Evolutionary conservation across 2,797 vertebrate species (phyloP).

Genomic region (Parotocinclus haroldoi): DNA sequence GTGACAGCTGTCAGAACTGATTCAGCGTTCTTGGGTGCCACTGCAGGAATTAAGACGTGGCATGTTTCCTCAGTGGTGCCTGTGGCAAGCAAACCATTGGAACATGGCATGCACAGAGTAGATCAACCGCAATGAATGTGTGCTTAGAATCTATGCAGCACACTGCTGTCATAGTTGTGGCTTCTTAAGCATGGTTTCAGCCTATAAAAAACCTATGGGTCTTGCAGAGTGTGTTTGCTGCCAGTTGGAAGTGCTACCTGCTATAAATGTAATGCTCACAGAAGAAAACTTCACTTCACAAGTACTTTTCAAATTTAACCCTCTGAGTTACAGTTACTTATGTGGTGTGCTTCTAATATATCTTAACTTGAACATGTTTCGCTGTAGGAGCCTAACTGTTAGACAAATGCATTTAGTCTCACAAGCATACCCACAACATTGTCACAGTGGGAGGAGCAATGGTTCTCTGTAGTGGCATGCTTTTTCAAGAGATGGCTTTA

Average conservation of each 20-base stretch:
- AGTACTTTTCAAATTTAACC: no score
- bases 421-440: no score
- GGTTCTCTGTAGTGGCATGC: no score
- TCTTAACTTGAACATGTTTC: no score
- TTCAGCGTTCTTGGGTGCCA: slow-evolving; percentile 1
- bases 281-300: no score
- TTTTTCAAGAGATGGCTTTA: no score
- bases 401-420: no score
- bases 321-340: no score
- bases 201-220: neutral
- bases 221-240: slow-evolving; percentile 1
- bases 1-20: slow-evolving; percentile 10
- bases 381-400: no score
- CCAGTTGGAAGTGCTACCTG: slow-evolving; percentile 1
- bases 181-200: slow-evolving; percentile 21
- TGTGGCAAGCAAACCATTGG: slow-evolving; percentile 9
- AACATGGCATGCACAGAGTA: slow-evolving; percentile 15
- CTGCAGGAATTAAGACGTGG: slow-evolving; percentile 9
- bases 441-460: no score
- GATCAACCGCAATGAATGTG: slow-evolving; percentile 23
- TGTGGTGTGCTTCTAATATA: no score
- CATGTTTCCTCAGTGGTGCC: slow-evolving; percentile 17
- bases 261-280: no score
- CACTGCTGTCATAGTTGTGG: slow-evolving; percentile 32
- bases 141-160: slow-evolving; percentile 25